phyloP scores from a whole-genome alignment of 2,113 vertebrate genomes.

The Megalops atlanticus region DNA sequence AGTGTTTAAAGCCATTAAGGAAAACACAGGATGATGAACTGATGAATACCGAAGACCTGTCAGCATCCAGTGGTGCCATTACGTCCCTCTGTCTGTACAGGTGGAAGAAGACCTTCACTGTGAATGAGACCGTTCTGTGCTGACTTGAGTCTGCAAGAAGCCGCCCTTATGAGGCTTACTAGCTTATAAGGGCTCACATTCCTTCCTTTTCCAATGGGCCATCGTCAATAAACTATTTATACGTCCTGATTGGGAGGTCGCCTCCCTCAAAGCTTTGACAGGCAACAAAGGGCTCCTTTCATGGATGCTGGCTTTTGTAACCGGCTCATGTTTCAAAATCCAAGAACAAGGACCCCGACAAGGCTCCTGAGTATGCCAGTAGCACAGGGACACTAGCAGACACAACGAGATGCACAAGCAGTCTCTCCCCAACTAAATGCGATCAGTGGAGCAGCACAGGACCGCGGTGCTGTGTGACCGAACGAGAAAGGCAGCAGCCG shows the following conservation, averaged over 20 bases:
- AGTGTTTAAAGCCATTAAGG: too few relatives aligned
- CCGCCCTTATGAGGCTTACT: not conserved
- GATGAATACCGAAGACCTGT: too few relatives aligned
- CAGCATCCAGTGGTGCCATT: too few relatives aligned
- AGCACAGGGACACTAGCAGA: not conserved
- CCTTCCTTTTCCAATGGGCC: not conserved
- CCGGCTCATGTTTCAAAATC: not conserved
- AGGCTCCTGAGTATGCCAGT: not conserved
- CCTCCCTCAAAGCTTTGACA: not conserved
- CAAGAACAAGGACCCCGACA: not conserved
- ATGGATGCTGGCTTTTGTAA: not conserved
- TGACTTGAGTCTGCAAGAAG: not conserved
- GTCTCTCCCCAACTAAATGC: not conserved
- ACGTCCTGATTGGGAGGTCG: not conserved
- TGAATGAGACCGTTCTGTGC: not conserved
- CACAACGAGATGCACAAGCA: not conserved
- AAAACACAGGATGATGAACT: too few relatives aligned
- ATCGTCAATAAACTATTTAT: not conserved
- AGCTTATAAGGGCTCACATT: conserved; percentile 5
- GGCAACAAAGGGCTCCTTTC: conserved; percentile 5
- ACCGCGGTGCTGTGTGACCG: not conserved
- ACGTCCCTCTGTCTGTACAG: too few relatives aligned
- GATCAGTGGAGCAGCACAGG: not conserved
- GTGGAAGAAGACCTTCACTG: too few relatives aligned
- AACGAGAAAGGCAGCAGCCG: too few relatives aligned